Evolutionary conservation across 2,797 vertebrate genomes (phyloP).

Genomic region (Cercopithecus neglectus): DNA sequence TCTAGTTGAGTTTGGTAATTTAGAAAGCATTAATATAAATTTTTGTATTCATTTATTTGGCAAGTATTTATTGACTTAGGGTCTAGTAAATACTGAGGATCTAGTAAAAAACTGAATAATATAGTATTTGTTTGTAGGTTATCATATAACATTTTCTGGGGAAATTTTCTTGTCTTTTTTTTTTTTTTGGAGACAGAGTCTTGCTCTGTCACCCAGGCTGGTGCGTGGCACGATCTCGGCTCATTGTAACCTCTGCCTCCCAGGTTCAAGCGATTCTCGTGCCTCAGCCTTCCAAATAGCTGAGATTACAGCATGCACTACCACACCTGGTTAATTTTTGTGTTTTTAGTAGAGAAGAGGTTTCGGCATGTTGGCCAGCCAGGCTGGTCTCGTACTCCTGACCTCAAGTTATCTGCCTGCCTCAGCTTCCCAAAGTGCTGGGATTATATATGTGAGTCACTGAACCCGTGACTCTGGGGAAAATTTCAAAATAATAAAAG

Average conservation of each 20-base stretch:
- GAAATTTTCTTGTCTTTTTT: background rate
- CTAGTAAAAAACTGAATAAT: background rate
- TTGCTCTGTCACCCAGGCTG: no score
- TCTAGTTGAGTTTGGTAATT: background rate
- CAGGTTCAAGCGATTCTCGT: no score
- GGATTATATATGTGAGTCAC: background rate
- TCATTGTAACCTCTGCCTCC: no score
- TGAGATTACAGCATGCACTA: no score
- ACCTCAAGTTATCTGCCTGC: background rate
- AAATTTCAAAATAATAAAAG: slow-evolving; percentile 5
- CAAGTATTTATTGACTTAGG: background rate
- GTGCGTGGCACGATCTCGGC: rapidly evolving
- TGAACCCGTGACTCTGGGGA: background rate
- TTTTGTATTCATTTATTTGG: background rate
- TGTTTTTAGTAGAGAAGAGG: background rate
- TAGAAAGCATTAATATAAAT: background rate
- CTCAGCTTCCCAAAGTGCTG: background rate
- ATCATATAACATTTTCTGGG: background rate
- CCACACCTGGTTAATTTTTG: no score
- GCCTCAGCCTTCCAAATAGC: no score
- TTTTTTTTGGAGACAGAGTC: no score
- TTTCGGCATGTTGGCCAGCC: background rate
- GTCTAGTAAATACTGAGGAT: background rate
- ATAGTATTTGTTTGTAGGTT: background rate
- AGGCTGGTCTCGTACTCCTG: background rate